Percentiles rank a stretch among this genome's conserved stretches.
These are phyloP conservation scores for Bombus huntii DNA, from an alignment of 1,140 invertebrate genomes.

Conservation along the genomic window DNA sequence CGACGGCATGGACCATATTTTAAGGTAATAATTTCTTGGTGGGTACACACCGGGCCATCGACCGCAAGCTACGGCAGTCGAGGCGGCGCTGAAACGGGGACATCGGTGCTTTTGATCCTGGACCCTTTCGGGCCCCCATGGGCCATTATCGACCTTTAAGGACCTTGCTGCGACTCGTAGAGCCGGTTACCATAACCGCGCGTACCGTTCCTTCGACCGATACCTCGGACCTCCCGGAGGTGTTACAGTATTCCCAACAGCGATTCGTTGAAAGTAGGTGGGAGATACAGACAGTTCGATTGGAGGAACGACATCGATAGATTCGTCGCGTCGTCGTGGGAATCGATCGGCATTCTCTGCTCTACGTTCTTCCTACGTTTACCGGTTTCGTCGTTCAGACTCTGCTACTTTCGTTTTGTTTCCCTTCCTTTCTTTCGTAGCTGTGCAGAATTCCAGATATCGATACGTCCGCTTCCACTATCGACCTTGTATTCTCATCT, in stretches of 20 bases:
- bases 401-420: neutral
- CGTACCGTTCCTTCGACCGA: constrained; percentile 71
- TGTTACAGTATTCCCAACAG: constrained; percentile 59
- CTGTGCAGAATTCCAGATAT: neutral
- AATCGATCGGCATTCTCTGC: constrained; percentile 12
- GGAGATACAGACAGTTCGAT: neutral
- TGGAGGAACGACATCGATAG: constrained; percentile 38
- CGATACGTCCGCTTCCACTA: no score
- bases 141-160: constrained; percentile 79
- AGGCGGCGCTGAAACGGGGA: constrained; percentile 68
- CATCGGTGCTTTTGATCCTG: constrained; percentile 74
- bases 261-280: constrained; percentile 20
- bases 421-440: neutral
- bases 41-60: constrained; percentile 53
- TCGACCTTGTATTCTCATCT: no score
- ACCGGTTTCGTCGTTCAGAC: neutral
- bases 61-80: constrained; percentile 46
- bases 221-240: constrained; percentile 66
- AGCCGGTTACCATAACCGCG: constrained; percentile 75
- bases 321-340: constrained; percentile 44
- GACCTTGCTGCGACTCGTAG: constrained; percentile 77
- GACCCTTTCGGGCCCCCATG: constrained; percentile 57
- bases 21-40: constrained; percentile 62
- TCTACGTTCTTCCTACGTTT: neutral
- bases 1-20: constrained; percentile 57